Base-by-base conservation (phyloP, 1,140 invertebrate species). In the Lucilia cuprina region DNA sequence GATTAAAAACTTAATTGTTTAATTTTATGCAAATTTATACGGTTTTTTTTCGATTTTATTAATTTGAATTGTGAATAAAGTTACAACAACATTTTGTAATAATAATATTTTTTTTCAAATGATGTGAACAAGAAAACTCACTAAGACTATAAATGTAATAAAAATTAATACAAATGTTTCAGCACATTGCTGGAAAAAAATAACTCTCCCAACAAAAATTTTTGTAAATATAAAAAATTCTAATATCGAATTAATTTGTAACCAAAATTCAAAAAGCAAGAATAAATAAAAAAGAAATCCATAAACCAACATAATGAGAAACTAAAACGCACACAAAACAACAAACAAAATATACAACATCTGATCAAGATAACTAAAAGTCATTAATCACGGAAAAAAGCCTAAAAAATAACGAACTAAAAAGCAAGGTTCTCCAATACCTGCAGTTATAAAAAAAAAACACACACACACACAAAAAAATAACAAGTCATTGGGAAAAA, bases 21-120 rank as follows among this genome's bases (percentile, higher is more conserved):
- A 70, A 70, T 70, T 70, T 70, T 70, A 70, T 70, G 65, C 65
- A 70, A 70, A 70, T 70, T 70, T 21, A 70, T 70, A 70, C 65
- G 65, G 65, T 21, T 70, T 7, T 0, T 7, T 60, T 60, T 60
- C n/a, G 25, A n/a, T 60, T 17, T 7, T 70, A 70, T 70, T 70
- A 70, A 70, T 70, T 70, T 70, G n/a, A 9, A 25, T 70, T 70
- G 25, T 70, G 65, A 70, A 70, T 70, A 9, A 19, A 70, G n/a
- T n/a, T n/a, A 60, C 55, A 60, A 30, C 25, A 12, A 14, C 25
- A 70, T 21, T 25, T 4, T 2, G 21, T 70, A 70, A 12, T 55
- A 55, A 55, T 55, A 55, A 41, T n/a, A n/a, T n/a, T n/a, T 10
- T 55, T 55, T 30, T 55, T 5, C 25, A 70, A 25, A 10, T 70